Base-by-base conservation (phyloP, 2,113 vertebrate species). In the human region DNA sequence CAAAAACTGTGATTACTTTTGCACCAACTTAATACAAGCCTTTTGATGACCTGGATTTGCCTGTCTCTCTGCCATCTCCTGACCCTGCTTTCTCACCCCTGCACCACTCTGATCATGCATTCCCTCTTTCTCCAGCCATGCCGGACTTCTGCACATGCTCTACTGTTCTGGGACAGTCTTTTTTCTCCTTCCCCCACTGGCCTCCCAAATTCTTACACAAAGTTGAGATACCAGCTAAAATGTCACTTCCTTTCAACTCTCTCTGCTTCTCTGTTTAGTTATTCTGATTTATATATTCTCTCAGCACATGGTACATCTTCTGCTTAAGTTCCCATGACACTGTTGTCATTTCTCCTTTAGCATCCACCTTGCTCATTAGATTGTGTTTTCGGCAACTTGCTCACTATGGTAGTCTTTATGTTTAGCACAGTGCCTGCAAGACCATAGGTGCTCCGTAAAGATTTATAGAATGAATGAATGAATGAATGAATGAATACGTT, bases 181-280 rank as follows among this genome's bases (percentile, higher is more conserved):
- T 64, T 70, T 72, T 32, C 50, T 76, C 38, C 27, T 16, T n/a
- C 6, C 22, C 45, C 18, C 38, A 43, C 52, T 30, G 30, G 11
- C 48, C 40, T 96, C 35, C 78, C 59, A 61, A 20, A 86, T 40
- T 92, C 93, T 97, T 38, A 50, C 87, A 40, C 68, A 57, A 40
- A 30, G 14, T 43, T 55, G 61, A 92, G 52, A 38, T 66, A 40
- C 55, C 85, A 96, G 70, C 79, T 70, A 88, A 97, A 66, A 55
- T 48, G 40, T 32, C 50, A 35, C 76, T 93, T 93, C 68, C 75
- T 93, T 83, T 43, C 35, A n/a, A 8, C 43, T 27, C 45, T 27
- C 52, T 27, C 70, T 84, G 57, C 43, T 38, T 25, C 57, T 50
- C 9, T 1, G 1, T 25, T 82, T n/a, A n/a, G 70, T 96, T 85